Evolutionary conservation across 2,888 invertebrate genomes (phyloP), one percentile per base, ranked within the genome.

Genomic region (Clepsis dumicolana): DNA sequence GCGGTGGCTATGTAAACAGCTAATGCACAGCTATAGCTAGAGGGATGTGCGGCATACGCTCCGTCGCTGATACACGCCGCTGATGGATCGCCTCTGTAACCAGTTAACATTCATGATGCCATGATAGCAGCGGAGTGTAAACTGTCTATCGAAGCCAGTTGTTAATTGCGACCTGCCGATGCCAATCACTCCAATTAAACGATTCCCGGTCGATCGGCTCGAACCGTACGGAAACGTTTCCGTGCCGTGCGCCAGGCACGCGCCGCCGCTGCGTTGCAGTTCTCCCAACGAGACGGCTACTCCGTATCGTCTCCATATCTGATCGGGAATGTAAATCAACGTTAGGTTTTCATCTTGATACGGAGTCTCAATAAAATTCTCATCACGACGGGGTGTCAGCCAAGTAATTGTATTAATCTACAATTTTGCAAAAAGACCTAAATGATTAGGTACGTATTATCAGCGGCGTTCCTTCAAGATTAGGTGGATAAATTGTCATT

Each of bases 401-500:
- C 25, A 57, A 27, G 14, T 21, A 24, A 35, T 8, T 24, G n/a
- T 16, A 25, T 25, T 24, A 59, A 41, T 59, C 35, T 18, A 21
- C 16, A 29, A 53, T 54, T 35, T 21, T 21, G 18, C n/a, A 21
- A 56, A 35, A 16, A 59, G 12, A 24, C 4, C 41, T 16, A 44
- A 38, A 12, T 59, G 25, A 59, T 59, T 16, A 27, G n/a, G n/a
- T n/a, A n/a, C n/a, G n/a, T 29, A 32, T 38, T 54, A 54, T 38
- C 57, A 61, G 24, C 21, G 16, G n/a, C 29, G 18, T 25, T 48
- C 27, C 44, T 61, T 48, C 18, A 48, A 61, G 48, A 18, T 44
- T 29, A 48, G 27, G 21, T 21, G 27, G 21, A 27, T 48, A 75
- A 70, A 67, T 65, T 77, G 77, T 76, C 73, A 73, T 76, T 71